A percentile compares a stretch with the other conserved stretches of the same genome.
These are phyloP conservation scores for Terrapene triunguis DNA, from an alignment of 2,113 vertebrate species.

Conservation along the genomic window DNA sequence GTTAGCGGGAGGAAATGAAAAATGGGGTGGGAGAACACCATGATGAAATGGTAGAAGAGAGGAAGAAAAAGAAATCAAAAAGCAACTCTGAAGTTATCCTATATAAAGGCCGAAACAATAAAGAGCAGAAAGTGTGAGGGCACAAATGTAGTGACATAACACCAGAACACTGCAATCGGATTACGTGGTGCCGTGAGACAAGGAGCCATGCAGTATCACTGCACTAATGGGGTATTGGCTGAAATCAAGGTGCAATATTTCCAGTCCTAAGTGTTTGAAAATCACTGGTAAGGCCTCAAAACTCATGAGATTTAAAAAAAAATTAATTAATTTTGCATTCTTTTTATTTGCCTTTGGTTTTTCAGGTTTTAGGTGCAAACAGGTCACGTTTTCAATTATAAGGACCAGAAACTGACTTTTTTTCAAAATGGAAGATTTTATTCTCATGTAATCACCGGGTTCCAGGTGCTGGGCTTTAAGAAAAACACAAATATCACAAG, in stretches of 20 bases:
- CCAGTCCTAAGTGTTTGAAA: not conserved
- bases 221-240: not conserved
- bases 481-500: constrained; percentile 26
- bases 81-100: not conserved
- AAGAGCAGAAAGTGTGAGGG: constrained; percentile 14
- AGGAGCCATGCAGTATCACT: not conserved
- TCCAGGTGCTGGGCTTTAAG: not conserved
- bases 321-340: not conserved
- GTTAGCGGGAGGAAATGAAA: constrained; percentile 31
- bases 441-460: not conserved
- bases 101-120: constrained; percentile 13
- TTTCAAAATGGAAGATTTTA: not conserved
- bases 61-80: not conserved
- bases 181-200: not conserved
- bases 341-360: constrained; percentile 8
- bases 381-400: not conserved
- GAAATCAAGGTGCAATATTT: not conserved
- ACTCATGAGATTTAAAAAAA: not conserved
- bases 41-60: constrained; percentile 12
- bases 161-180: not conserved
- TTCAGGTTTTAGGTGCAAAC: constrained; percentile 16
- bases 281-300: not conserved
- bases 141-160: not conserved
- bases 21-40: not conserved
- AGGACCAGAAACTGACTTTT: not conserved